These are phyloP conservation scores for Apodemia hepburni DNA, from an alignment of 2,888 invertebrate genomes.

Conservation along the genomic window DNA sequence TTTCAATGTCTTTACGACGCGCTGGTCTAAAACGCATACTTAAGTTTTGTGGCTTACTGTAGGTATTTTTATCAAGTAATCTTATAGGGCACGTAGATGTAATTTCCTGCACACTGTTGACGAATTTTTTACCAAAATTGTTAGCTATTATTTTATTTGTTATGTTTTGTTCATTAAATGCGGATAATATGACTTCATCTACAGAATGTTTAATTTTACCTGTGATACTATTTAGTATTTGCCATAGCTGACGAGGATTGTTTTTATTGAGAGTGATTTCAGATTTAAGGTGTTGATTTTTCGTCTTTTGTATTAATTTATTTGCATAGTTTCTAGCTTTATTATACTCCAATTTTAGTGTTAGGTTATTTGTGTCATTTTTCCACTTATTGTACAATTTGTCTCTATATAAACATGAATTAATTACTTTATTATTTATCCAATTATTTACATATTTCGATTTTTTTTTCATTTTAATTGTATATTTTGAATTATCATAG, in stretches of 20 bases:
- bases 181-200: constrained; percentile 20
- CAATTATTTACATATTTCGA: constrained; percentile 19
- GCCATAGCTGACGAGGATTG: constrained; percentile 20
- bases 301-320: constrained; percentile 15
- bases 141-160: constrained; percentile 16
- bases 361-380: constrained; percentile 23
- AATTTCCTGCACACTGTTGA: not conserved
- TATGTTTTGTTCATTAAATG: constrained; percentile 15
- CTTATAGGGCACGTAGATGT: not conserved
- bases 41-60: not conserved
- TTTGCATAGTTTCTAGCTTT: constrained; percentile 23
- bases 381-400: constrained; percentile 28
- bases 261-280: constrained; percentile 18
- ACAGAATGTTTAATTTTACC: constrained; percentile 21
- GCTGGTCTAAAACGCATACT: constrained; percentile 1
- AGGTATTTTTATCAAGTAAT: not conserved
- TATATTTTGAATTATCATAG: constrained; percentile 21
- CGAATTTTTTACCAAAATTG: constrained; percentile 16
- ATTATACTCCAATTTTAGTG: constrained; percentile 25
- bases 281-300: constrained; percentile 18
- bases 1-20: not conserved
- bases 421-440: constrained; percentile 25
- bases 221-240: constrained; percentile 23
- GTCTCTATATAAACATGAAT: constrained; percentile 27
- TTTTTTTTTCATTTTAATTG: constrained; percentile 11